A percentile compares a stretch with the other conserved stretches of the same genome.
Conservation (phyloP, 2,113 vertebrate genomes). For the Cettia cetti region DNA sequence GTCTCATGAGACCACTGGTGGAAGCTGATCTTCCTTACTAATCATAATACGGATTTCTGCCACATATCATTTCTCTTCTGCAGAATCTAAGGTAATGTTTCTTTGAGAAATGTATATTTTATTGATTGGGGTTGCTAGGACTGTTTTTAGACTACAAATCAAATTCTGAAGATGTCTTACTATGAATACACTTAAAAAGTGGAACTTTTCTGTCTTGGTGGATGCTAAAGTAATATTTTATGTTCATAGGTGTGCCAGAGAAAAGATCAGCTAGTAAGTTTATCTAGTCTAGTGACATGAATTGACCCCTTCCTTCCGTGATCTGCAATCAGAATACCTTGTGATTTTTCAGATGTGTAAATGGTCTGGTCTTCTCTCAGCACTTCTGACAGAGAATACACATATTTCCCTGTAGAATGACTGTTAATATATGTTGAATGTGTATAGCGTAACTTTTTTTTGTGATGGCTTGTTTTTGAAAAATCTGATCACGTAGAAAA, state of each 20-base stretch:
- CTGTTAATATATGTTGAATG: neutral
- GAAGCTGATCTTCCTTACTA: neutral
- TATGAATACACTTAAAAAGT: neutral
- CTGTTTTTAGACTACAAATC: neutral
- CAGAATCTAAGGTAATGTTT: neutral
- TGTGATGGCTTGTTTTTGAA: neutral
- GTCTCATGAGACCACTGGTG: neutral
- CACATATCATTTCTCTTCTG: neutral
- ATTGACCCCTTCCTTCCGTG: neutral
- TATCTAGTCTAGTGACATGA: neutral
- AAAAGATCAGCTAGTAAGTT: neutral
- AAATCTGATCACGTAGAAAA: neutral
- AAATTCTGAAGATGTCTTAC: neutral
- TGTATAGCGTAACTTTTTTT: neutral
- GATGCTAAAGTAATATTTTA: neutral
- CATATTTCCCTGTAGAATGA: neutral
- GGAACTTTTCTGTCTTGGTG: neutral
- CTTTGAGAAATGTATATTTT: neutral
- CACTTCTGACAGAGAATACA: neutral
- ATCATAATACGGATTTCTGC: neutral
- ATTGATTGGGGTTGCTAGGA: neutral
- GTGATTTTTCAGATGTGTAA: neutral
- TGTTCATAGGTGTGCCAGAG: neutral
- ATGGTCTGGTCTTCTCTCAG: neutral
- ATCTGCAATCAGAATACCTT: neutral